Evolutionary conservation across 2,113 vertebrate genomes (phyloP).

Genomic region (Pseudopodoces humilis): DNA sequence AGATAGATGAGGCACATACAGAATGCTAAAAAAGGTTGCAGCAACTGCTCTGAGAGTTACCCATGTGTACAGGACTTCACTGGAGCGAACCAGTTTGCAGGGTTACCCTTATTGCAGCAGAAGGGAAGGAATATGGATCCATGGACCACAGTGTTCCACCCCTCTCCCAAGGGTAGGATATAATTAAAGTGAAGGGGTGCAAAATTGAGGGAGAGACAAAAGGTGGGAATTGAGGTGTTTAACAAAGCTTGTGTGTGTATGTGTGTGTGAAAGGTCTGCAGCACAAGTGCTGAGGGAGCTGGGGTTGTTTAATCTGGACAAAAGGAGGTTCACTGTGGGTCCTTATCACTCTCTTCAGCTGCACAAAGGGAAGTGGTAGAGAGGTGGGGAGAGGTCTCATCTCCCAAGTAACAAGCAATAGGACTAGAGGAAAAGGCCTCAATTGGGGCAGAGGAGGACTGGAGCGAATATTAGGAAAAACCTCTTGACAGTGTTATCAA

Average conservation of each 20-base stretch:
- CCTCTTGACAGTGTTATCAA: neutral
- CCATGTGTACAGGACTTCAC: neutral
- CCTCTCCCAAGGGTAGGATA: rapidly evolving
- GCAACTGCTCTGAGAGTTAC: neutral
- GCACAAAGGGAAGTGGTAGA: neutral
- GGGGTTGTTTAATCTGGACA: neutral
- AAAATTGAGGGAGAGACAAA: neutral
- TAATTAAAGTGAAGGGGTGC: neutral
- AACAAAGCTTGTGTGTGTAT: neutral
- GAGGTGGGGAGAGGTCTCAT: neutral
- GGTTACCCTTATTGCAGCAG: neutral
- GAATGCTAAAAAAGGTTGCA: neutral
- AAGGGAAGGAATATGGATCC: neutral
- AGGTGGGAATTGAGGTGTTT: no score
- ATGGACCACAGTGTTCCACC: neutral
- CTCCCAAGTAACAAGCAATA: neutral
- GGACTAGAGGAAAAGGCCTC: neutral
- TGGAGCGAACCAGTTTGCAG: neutral
- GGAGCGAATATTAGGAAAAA: neutral
- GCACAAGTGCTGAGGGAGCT: neutral
- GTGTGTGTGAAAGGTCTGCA: neutral
- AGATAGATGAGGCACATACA: neutral
- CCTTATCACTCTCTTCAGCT: neutral
- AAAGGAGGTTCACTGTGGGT: neutral
- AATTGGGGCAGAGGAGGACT: neutral